Conservation (phyloP, 2,888 invertebrate species). For the Micoletzkya japonica region DNA sequence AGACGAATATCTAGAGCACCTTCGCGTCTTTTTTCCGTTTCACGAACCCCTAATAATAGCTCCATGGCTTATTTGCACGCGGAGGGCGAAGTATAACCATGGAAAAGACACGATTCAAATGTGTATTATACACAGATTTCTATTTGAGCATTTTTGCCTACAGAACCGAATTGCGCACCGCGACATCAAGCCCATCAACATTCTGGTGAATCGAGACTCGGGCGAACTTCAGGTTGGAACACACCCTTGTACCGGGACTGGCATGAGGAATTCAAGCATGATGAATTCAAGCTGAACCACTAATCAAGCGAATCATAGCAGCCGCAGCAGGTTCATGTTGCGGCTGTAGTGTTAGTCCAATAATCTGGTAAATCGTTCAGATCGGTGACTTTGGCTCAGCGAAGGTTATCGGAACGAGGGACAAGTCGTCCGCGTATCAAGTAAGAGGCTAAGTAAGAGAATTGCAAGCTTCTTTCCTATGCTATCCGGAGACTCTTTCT, state of each 20-base stretch:
- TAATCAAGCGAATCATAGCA: too few relatives aligned
- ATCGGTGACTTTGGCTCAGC: constrained; percentile 45
- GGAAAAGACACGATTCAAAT: not conserved
- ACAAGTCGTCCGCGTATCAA: constrained; percentile 32
- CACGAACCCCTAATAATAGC: too few relatives aligned
- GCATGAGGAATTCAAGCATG: too few relatives aligned
- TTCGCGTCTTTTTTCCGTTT: too few relatives aligned
- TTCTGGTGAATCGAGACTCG: constrained; percentile 34
- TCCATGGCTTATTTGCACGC: not conserved
- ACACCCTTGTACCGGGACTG: too few relatives aligned
- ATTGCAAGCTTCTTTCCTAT: too few relatives aligned
- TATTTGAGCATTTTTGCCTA: not conserved
- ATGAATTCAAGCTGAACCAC: too few relatives aligned
- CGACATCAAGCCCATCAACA: constrained; percentile 32
- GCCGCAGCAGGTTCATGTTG: too few relatives aligned
- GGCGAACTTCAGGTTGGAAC: constrained; percentile 30
- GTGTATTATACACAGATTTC: too few relatives aligned
- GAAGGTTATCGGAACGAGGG: constrained; percentile 34
- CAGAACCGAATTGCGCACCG: constrained; percentile 27
- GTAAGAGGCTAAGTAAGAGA: too few relatives aligned
- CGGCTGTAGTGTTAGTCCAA: not conserved
- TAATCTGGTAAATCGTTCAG: not conserved
- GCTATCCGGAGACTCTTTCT: too few relatives aligned
- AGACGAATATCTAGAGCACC: not conserved
- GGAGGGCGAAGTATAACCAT: not conserved